Evolutionary conservation across 1,140 invertebrate genomes (phyloP), one percentile per base, ranked within the genome.

Genomic region (Caenorhabditis elegans): DNA sequence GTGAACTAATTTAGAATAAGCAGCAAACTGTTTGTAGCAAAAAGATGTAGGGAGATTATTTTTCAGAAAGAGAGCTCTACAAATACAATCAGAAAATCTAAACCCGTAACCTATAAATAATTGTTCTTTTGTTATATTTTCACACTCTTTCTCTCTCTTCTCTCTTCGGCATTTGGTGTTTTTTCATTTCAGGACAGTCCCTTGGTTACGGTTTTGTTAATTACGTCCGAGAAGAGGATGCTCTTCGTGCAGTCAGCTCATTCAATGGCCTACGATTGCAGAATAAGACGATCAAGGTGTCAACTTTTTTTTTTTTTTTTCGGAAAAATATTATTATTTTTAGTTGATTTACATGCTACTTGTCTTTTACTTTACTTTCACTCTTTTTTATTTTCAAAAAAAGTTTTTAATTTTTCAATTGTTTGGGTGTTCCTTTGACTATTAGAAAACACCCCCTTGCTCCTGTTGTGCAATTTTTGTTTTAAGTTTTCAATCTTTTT

Each of bases 141-240:
- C 31, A n/a, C 34, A 19, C 65, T n/a, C 13, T 39, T n/a, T 39
- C 39, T 75, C 65, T 39, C 34, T 22, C 13, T n/a, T n/a, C 24
- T 19, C 28, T 77, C 46, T 47, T 77, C 39, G 47, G 28, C 43
- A 36, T 46, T 82, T 24, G 34, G 80, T 78, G n/a, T 82, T 49
- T 78, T 70, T 53, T 90, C 87, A 82, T 92, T 92, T 86, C 92
- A 96, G 97, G 96, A 89, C 97, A 99, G 92, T 98, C 96, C 92
- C 93, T 99, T 86, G 97, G 97, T 84, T 99, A 98, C 91, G 97
- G 97, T 85, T 99, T 98, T 91, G 97, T 98, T 84, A 98, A 99
- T 92, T 99, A 98, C 91, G 95, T 97, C 89, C 93, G 95, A 87
- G 93, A 95, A 76, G 95, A 97, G 92, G 96, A 98, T 92, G 97